phyloP scores from a whole-genome alignment of 1,140 invertebrate genomes.

The Mactra quadrangularis region DNA sequence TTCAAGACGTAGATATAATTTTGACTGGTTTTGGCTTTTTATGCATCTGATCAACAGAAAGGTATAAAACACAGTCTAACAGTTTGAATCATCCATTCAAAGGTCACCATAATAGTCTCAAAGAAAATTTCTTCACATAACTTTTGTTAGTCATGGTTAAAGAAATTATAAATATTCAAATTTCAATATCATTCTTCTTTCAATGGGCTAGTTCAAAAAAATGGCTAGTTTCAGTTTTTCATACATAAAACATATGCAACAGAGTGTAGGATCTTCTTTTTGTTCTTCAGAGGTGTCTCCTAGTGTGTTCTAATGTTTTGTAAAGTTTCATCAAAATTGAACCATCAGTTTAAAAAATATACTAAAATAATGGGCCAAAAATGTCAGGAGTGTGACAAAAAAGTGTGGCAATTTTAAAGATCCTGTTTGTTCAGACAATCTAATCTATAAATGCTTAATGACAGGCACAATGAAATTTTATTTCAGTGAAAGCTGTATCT shows the following conservation, averaged over 20 bases:
- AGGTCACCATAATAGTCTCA: no score
- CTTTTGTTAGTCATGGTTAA: no score
- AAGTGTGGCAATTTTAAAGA: constrained; percentile 21
- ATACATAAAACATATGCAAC: constrained; percentile 1
- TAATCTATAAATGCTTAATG: neutral
- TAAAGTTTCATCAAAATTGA: constrained; percentile 14
- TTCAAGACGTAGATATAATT: no score
- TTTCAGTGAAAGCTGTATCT: constrained; percentile 1
- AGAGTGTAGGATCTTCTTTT: constrained; percentile 4
- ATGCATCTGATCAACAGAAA: no score
- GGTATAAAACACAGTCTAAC: no score
- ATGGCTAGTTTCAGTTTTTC: constrained; percentile 11
- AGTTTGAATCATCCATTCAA: no score
- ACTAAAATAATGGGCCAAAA: constrained; percentile 16
- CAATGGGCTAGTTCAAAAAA: no score
- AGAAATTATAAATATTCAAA: no score
- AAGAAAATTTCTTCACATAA: no score
- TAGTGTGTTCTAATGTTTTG: neutral
- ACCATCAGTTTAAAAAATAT: constrained; percentile 22
- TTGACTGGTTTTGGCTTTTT: no score
- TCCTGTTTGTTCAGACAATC: constrained; percentile 2
- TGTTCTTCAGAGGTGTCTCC: neutral
- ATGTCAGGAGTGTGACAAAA: constrained; percentile 18
- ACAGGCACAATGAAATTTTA: neutral
- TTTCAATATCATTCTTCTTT: no score